A percentile compares a stretch with the other conserved stretches of the same genome.
Evolutionary conservation across 2,113 vertebrate species (phyloP).

Genomic region (Uria lomvia): DNA sequence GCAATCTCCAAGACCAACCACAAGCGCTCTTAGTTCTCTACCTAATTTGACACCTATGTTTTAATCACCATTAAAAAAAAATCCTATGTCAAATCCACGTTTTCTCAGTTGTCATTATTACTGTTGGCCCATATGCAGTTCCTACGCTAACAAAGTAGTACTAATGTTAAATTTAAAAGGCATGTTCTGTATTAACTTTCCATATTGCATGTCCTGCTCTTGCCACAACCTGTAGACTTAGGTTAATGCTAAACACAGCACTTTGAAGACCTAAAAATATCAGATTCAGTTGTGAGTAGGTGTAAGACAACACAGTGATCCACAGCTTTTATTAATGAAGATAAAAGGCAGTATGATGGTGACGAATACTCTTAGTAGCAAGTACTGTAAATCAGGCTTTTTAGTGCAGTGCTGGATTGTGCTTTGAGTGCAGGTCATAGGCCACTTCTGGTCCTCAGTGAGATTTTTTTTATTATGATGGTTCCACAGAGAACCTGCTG

Average conservation of each 20-base stretch:
- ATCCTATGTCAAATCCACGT: not conserved
- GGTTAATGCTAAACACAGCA: not conserved
- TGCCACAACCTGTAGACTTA: not conserved
- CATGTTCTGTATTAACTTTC: not conserved
- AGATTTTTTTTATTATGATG: not conserved
- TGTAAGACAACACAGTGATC: not conserved
- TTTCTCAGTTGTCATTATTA: not conserved
- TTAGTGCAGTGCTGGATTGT: not conserved
- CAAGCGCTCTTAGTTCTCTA: not conserved
- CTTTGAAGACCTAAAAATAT: not conserved
- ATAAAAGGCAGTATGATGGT: not conserved
- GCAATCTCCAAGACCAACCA: not conserved
- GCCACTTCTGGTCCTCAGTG: not conserved
- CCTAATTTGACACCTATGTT: not conserved
- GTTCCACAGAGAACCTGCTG: not conserved
- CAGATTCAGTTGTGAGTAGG: not conserved
- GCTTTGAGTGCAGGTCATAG: not conserved
- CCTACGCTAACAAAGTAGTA: not conserved
- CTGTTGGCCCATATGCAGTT: not conserved
- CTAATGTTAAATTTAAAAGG: not conserved
- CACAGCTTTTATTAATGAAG: not conserved
- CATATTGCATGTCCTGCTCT: not conserved
- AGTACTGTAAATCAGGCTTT: not conserved
- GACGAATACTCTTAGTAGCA: not conserved
- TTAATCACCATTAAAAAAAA: not conserved